Conservation (phyloP, 1,140 invertebrate genomes). For the Polypedilum pembai region DNA sequence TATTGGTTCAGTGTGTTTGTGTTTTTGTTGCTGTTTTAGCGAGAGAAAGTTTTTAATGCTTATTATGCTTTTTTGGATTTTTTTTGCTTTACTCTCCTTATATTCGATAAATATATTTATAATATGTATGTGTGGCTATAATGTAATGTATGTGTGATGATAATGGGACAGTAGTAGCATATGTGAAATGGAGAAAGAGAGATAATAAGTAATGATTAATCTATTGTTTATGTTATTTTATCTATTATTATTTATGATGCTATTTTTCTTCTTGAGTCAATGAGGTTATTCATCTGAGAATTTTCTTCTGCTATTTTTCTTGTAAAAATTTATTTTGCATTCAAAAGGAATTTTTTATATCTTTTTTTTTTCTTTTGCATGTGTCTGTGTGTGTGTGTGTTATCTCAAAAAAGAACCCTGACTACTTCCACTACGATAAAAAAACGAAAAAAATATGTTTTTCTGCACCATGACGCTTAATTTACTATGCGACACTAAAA, state of each 20-base stretch:
- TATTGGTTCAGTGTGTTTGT: not conserved
- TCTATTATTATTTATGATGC: conserved; percentile 19
- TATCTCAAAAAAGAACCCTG: not conserved
- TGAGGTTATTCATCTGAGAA: conserved; percentile 17
- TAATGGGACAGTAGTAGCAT: conserved; percentile 16
- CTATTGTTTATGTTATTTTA: conserved; percentile 19
- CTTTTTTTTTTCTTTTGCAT: no score
- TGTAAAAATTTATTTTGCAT: no score
- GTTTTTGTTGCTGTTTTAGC: no score
- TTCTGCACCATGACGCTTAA: not conserved
- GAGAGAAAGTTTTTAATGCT: conserved; percentile 2
- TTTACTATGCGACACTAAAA: not conserved
- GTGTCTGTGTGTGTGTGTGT: not conserved
- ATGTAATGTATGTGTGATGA: conserved; percentile 1
- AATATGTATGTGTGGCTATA: not conserved
- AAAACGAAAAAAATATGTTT: not conserved
- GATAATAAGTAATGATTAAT: conserved; percentile 19
- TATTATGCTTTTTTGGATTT: not conserved
- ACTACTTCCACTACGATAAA: not conserved
- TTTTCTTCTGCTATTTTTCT: not conserved
- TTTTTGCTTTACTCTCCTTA: not conserved
- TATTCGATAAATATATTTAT: not conserved
- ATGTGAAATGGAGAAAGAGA: conserved; percentile 11
- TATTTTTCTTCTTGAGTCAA: conserved; percentile 18
- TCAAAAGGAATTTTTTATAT: no score